These are phyloP conservation scores for Philereme vetulata DNA, from an alignment of 2,888 invertebrate genomes.

Conservation along the genomic window DNA sequence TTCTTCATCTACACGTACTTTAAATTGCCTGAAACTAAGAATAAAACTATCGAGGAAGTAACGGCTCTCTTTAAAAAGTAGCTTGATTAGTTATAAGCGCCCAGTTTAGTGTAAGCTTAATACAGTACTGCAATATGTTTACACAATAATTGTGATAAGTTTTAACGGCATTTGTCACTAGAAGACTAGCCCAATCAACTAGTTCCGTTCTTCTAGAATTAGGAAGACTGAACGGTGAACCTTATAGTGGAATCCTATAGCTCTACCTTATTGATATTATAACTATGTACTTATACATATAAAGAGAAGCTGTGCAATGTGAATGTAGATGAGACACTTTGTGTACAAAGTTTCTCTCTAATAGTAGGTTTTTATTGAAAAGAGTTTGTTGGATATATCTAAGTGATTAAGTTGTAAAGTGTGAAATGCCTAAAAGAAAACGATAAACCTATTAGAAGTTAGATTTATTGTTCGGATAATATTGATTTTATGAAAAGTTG, in stretches of 20 bases:
- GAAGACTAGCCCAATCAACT: neutral
- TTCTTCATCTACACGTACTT: slow-evolving; percentile 77
- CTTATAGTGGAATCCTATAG: slow-evolving; percentile 25
- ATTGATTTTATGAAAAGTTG: too few species aligned
- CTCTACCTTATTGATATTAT: slow-evolving; percentile 56
- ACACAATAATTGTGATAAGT: slow-evolving; percentile 57
- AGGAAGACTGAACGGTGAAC: slow-evolving; percentile 65
- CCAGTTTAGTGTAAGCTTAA: slow-evolving; percentile 56
- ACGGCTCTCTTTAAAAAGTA: slow-evolving; percentile 78
- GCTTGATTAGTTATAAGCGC: slow-evolving; percentile 38
- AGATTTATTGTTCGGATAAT: too few species aligned
- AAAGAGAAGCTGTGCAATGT: slow-evolving; percentile 6
- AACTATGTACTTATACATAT: slow-evolving; percentile 67
- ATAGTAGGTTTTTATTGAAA: slow-evolving; percentile 9
- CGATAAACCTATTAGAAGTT: too few species aligned
- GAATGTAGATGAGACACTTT: slow-evolving; percentile 11
- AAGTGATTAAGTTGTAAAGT: too few species aligned
- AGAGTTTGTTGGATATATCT: neutral
- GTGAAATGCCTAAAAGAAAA: too few species aligned
- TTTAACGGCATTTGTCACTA: slow-evolving; percentile 37
- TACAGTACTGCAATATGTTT: slow-evolving; percentile 58
- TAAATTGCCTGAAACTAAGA: slow-evolving; percentile 80
- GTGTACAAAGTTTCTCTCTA: slow-evolving; percentile 5
- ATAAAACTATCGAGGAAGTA: slow-evolving; percentile 78
- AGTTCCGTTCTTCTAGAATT: slow-evolving; percentile 53